Conservation (phyloP, 1,140 invertebrate genomes). For the Hyles euphorbiae region DNA sequence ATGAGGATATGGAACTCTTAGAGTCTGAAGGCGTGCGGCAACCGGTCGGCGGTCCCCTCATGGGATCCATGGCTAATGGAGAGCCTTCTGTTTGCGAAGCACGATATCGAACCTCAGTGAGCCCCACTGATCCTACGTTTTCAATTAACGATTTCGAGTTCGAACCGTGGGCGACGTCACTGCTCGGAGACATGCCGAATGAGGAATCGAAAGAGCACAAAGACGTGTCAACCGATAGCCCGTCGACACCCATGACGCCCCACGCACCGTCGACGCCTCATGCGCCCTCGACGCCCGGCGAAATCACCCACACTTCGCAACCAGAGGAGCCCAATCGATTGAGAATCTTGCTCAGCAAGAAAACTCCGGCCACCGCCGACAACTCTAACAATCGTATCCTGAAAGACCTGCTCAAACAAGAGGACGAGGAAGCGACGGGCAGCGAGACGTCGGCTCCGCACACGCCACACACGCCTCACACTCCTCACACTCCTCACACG, state of each 20-base stretch:
- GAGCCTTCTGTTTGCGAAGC: slow-evolving; percentile 43
- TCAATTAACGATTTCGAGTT: slow-evolving; percentile 77
- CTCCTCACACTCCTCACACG: slow-evolving; percentile 65
- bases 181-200: slow-evolving; percentile 48
- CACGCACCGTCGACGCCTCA: slow-evolving; percentile 64
- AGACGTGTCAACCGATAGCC: slow-evolving; percentile 37
- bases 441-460: slow-evolving; percentile 62
- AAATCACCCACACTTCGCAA: slow-evolving; percentile 30
- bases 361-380: slow-evolving; percentile 50
- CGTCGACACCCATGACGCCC: slow-evolving; percentile 71
- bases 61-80: slow-evolving; percentile 81
- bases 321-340: slow-evolving; percentile 79
- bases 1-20: slow-evolving; percentile 73
- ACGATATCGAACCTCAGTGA: slow-evolving; percentile 47
- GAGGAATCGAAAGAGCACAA: slow-evolving; percentile 57
- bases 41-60: slow-evolving; percentile 78
- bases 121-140: slow-evolving; percentile 48
- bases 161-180: slow-evolving; percentile 62
- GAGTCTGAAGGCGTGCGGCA: slow-evolving; percentile 52
- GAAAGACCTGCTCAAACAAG: slow-evolving; percentile 87
- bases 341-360: slow-evolving; percentile 80
- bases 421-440: slow-evolving; percentile 84
- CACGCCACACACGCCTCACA: slow-evolving; percentile 58
- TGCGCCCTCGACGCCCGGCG: slow-evolving; percentile 23
- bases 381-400: slow-evolving; percentile 77